phyloP scores from a whole-genome alignment of 2,797 vertebrate genomes.

The Poeciliopsis presidionis region DNA sequence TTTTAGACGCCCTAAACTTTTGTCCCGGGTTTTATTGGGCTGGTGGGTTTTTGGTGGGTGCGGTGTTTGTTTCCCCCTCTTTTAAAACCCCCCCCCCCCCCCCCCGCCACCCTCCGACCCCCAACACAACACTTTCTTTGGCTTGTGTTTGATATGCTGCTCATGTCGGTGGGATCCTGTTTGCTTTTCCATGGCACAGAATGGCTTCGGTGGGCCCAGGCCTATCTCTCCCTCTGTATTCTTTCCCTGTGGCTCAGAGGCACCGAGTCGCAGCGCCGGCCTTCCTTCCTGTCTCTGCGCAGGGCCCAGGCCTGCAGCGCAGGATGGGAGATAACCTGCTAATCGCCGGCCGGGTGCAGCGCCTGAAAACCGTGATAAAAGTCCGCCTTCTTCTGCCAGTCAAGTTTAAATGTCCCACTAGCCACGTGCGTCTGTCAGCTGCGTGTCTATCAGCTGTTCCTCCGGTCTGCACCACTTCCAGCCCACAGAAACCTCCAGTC shows the following conservation, averaged over 20 bases:
- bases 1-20: too few species aligned
- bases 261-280: conserved; percentile 56
- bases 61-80: conserved; percentile 43
- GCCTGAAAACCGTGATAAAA: conserved; percentile 72
- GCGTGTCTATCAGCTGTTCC: conserved; percentile 51
- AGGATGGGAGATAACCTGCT: conserved; percentile 81
- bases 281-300: conserved; percentile 81
- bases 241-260: conserved; percentile 59
- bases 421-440: conserved; percentile 65
- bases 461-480: conserved; percentile 26
- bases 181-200: conserved; percentile 67
- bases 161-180: conserved; percentile 72
- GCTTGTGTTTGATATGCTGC: conserved; percentile 73
- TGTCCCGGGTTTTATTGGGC: too few species aligned
- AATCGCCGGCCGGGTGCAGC: conserved; percentile 60
- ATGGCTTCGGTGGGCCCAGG: conserved; percentile 35
- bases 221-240: conserved; percentile 57
- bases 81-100: conserved; percentile 18
- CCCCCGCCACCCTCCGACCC: conserved; percentile 8
- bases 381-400: conserved; percentile 25
- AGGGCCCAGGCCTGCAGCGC: conserved; percentile 67
- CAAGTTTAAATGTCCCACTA: conserved; percentile 74
- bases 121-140: conserved; percentile 48
- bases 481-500: conserved; percentile 1
- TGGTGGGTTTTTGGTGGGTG: conserved; percentile 37